Conservation (phyloP, 2,113 vertebrate species). For the Empidonax alnorum region DNA sequence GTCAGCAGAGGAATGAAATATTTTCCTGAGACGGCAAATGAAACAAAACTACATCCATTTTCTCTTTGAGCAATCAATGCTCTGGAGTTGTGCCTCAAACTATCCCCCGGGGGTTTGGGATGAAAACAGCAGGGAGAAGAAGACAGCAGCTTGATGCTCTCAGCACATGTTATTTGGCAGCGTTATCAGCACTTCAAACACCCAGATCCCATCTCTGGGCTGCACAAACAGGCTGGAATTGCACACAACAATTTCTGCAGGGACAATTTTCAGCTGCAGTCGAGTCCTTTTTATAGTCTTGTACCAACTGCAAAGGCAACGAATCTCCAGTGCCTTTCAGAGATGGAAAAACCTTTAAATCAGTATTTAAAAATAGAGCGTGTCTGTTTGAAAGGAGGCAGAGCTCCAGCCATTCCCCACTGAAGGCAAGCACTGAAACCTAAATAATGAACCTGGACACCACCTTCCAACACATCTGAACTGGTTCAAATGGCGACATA, state of each 20-base stretch:
- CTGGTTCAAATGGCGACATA: not conserved
- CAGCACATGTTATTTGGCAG: not conserved
- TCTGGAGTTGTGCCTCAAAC: not conserved
- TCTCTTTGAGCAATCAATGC: conserved; percentile 13
- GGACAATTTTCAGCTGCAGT: not conserved
- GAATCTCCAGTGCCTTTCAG: not conserved
- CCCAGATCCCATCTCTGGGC: not conserved
- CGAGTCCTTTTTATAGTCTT: not conserved
- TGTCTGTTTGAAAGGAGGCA: not conserved
- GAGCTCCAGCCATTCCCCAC: not conserved
- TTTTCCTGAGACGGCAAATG: not conserved
- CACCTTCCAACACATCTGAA: not conserved
- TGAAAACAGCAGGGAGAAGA: not conserved
- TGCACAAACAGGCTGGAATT: not conserved
- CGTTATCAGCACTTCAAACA: not conserved
- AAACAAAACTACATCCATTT: conserved; percentile 44
- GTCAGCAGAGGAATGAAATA: not conserved
- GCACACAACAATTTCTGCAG: not conserved
- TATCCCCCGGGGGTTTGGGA: conserved; percentile 24
- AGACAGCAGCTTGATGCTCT: not conserved
- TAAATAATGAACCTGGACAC: not conserved
- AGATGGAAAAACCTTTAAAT: not conserved
- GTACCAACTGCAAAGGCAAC: not conserved
- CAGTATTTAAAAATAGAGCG: not conserved
- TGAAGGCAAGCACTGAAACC: not conserved